phyloP scores from a whole-genome alignment of 2,113 vertebrate genomes.

The Hoplias malabaricus region DNA sequence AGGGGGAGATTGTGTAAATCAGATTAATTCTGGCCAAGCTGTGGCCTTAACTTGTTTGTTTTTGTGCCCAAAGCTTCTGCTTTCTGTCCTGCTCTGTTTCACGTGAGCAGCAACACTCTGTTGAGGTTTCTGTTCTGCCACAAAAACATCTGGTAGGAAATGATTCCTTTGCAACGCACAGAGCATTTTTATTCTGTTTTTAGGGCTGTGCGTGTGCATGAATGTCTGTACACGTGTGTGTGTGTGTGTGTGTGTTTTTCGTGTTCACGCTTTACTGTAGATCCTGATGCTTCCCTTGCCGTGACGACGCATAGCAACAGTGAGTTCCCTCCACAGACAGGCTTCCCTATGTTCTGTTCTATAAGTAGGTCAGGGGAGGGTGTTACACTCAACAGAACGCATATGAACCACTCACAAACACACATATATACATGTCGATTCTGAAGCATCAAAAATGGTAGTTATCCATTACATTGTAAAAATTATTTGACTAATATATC shows the following conservation, averaged over 20 bases:
- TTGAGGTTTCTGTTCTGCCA: background rate
- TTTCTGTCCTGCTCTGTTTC: too few relatives aligned
- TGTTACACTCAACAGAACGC: background rate
- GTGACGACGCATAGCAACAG: slow-evolving; percentile 15
- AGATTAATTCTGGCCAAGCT: too few relatives aligned
- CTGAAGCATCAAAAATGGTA: background rate
- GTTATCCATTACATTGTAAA: background rate
- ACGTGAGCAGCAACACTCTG: too few relatives aligned
- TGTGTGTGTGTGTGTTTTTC: too few relatives aligned
- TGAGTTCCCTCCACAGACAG: background rate
- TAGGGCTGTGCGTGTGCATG: background rate
- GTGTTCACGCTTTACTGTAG: background rate
- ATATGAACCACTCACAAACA: background rate
- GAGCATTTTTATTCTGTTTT: slow-evolving; percentile 33
- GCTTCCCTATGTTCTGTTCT: background rate
- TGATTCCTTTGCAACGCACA: slow-evolving; percentile 1
- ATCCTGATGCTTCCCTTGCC: background rate
- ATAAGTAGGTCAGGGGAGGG: slow-evolving; percentile 18
- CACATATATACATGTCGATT: background rate
- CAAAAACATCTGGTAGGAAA: slow-evolving; percentile 20
- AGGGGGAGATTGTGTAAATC: too few relatives aligned
- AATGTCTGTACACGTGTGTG: background rate
- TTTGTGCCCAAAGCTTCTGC: too few relatives aligned
- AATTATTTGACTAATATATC: too few relatives aligned
- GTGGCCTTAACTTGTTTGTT: too few relatives aligned